Percentiles rank a stretch among this genome's conserved stretches.
These are phyloP conservation scores for Panthera uncia DNA, from an alignment of 2,113 vertebrate species.

Conservation along the genomic window DNA sequence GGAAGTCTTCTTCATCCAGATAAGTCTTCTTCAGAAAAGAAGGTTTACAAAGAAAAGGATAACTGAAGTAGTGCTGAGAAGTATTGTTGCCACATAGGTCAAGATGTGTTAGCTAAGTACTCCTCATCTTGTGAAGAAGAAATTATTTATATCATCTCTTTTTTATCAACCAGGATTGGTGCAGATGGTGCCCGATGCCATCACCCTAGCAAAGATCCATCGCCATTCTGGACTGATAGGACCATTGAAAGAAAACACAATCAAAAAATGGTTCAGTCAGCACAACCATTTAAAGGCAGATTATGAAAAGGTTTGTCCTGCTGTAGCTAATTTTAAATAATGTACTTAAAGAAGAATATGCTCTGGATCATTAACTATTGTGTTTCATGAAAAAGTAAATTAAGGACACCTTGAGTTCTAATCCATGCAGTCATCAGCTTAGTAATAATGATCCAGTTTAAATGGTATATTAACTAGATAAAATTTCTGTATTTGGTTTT, in stretches of 20 bases:
- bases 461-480: background rate
- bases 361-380: background rate
- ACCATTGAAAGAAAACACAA: conserved; percentile 85
- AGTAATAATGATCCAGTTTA: background rate
- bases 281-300: conserved; percentile 81
- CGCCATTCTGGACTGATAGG: conserved; percentile 84
- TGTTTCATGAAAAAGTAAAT: conserved; percentile 48
- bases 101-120: background rate
- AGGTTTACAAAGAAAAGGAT: background rate
- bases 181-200: conserved; percentile 86
- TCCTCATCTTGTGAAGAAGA: background rate
- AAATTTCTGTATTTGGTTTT: background rate
- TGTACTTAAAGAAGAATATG: conserved; percentile 36
- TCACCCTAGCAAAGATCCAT: conserved; percentile 86
- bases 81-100: background rate
- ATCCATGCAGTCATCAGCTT: background rate
- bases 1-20: background rate
- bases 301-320: conserved; percentile 82
- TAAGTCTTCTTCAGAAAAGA: background rate
- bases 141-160: conserved; percentile 38
- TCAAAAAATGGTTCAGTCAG: conserved; percentile 86
- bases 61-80: background rate
- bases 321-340: conserved; percentile 59
- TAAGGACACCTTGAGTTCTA: conserved; percentile 40
- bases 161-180: conserved; percentile 80